Base-by-base conservation (phyloP, 2,797 vertebrate species). In the Anabas testudineus region DNA sequence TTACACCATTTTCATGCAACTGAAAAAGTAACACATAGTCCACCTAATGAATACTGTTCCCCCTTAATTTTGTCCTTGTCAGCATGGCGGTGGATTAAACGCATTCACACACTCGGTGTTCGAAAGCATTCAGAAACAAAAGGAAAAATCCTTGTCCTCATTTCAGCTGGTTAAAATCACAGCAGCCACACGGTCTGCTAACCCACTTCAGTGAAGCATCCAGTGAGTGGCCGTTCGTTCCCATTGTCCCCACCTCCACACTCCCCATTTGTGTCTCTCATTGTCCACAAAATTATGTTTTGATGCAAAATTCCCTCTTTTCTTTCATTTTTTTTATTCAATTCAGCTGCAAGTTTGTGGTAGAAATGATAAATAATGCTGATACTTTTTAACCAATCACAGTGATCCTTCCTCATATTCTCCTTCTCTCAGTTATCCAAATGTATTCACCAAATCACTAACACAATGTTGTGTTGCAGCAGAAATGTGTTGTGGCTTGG, bases 391-490 rank as follows among this genome's bases (percentile, higher is more conserved):
- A 10, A 30, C 26, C n/a, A 28, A 37, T 49, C n/a, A n/a, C n/a
- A n/a, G n/a, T n/a, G 14, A 63, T 63, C 32, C 48, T 37, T 65
- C 34, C 42, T 18, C 34, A 59, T 41, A 34, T 60, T 48, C 24
- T 41, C 32, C 70, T 59, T 53, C 70, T 21, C 42, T 9, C 18
- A n/a, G 18, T 1, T 14, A 28, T 21, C 1, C 46, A 7, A 63
- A 65, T 70, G 32, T 41, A 71, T 66, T 68, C 24, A 56, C 45
- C 49, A 45, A 73, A 70, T 57, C n/a, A n/a, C 53, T 55, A 56
- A 41, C 16, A 43, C 65, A 36, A 61, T 60, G 28, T 42, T 42
- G 18, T 3, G 16, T 10, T 34, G 26, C 65, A 22, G 46, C 66
- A 34, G 60, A 67, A 45, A 60, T 9, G 28, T n/a, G 4, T 45